Percentiles rank a stretch among this genome's conserved stretches.
phyloP scores from a whole-genome alignment of 2,888 invertebrate genomes.

The Mythimna vitellina region DNA sequence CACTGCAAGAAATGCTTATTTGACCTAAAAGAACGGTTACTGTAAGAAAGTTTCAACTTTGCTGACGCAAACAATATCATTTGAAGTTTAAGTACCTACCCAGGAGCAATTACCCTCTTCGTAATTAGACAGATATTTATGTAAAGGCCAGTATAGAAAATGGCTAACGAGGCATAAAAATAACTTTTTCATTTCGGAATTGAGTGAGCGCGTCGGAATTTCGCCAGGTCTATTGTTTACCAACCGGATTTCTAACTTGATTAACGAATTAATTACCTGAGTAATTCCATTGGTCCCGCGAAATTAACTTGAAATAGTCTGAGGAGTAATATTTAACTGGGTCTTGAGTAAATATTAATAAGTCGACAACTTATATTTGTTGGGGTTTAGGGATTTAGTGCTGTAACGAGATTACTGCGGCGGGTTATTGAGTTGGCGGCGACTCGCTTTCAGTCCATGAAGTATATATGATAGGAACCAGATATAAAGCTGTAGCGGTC shows the following conservation, averaged over 20 bases:
- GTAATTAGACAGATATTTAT: conserved; percentile 46
- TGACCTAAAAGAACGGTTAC: conserved; percentile 34
- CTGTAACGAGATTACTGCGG: conserved; percentile 52
- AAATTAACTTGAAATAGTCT: conserved; percentile 74
- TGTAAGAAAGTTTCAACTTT: conserved; percentile 36
- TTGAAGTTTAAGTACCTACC: conserved; percentile 31
- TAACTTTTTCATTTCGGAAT: conserved; percentile 66
- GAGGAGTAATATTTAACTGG: conserved; percentile 70
- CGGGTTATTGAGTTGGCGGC: conserved; percentile 49
- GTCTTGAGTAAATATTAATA: conserved; percentile 62
- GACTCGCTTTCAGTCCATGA: conserved; percentile 1
- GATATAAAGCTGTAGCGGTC: too few relatives aligned
- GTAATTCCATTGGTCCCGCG: conserved; percentile 71
- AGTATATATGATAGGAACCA: background rate
- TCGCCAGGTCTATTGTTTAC: conserved; percentile 73
- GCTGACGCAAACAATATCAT: conserved; percentile 50
- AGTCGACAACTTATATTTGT: conserved; percentile 61
- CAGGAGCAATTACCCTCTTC: conserved; percentile 46
- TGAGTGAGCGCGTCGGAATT: conserved; percentile 67
- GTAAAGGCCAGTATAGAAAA: conserved; percentile 48
- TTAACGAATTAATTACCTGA: conserved; percentile 79
- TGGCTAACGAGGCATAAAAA: conserved; percentile 65
- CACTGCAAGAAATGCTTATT: conserved; percentile 23
- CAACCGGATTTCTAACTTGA: conserved; percentile 77
- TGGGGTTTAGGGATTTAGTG: conserved; percentile 35